Percentiles rank a stretch among this genome's conserved stretches.
phyloP scores from a whole-genome alignment of 2,113 vertebrate genomes.

The Epinephelus moara region DNA sequence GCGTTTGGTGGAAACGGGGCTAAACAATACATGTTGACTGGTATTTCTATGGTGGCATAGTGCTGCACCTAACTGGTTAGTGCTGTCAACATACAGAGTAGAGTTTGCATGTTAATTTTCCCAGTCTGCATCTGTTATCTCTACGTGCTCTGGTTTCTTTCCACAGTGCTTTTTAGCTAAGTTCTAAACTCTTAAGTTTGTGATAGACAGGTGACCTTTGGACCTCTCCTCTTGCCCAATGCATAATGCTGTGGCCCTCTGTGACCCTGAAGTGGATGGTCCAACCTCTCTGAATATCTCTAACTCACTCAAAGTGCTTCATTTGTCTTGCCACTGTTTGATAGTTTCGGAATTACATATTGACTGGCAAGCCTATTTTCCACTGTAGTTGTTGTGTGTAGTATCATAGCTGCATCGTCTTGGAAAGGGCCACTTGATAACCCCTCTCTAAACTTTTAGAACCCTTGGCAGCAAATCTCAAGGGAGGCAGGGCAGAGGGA shows the following conservation, averaged over 20 bases:
- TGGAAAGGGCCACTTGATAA: background rate
- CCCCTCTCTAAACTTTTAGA: background rate
- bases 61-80: background rate
- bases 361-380: background rate
- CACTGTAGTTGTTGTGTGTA: background rate
- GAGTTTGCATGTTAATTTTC: background rate
- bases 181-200: background rate
- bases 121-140: background rate
- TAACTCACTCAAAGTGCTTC: background rate
- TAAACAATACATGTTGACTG: background rate
- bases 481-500: background rate
- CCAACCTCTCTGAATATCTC: background rate
- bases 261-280: background rate
- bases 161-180: background rate
- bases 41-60: background rate
- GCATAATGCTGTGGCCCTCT: background rate
- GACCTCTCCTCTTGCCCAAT: background rate
- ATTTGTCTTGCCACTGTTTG: background rate
- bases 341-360: background rate
- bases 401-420: background rate
- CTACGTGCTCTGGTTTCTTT: background rate
- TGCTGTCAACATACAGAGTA: background rate
- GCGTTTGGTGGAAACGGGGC: too few species aligned
- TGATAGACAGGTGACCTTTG: background rate
- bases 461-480: slow-evolving; percentile 1